Conservation (phyloP, 1,140 invertebrate genomes). For the Dinoponera quadriceps region DNA sequence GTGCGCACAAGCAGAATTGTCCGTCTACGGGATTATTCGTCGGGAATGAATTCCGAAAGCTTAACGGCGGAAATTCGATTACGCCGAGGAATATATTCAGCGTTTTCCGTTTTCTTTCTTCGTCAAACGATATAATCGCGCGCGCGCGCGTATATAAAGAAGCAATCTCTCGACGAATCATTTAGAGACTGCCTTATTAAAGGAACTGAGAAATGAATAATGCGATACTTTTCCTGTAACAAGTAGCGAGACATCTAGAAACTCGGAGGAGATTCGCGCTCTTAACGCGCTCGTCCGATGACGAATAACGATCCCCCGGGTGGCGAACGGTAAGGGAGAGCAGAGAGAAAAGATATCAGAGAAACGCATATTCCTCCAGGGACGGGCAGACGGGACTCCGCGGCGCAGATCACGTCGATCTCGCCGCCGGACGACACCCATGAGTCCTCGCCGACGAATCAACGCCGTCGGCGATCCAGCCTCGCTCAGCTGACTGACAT, state of each 20-base stretch:
- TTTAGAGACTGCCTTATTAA: too few species aligned
- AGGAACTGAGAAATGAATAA: too few species aligned
- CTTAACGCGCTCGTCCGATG: neutral
- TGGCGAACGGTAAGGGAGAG: neutral
- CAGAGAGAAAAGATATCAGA: too few species aligned
- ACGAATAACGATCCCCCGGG: neutral
- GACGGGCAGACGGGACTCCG: slow-evolving; percentile 92
- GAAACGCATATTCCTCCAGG: slow-evolving; percentile 73
- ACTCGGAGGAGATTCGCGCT: neutral
- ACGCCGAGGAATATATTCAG: too few species aligned
- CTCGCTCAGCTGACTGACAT: slow-evolving; percentile 94
- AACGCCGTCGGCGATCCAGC: slow-evolving; percentile 92
- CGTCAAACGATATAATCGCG: too few species aligned
- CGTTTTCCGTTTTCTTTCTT: too few species aligned
- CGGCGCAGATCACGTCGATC: slow-evolving; percentile 94
- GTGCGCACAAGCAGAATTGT: too few species aligned
- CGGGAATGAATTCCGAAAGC: too few species aligned
- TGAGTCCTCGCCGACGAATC: slow-evolving; percentile 88
- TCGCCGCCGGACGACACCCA: slow-evolving; percentile 91
- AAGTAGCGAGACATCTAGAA: neutral
- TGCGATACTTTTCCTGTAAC: neutral
- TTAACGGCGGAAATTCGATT: too few species aligned
- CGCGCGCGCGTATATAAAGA: too few species aligned
- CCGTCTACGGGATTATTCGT: too few species aligned
- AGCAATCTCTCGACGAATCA: too few species aligned